phyloP scores from a whole-genome alignment of 2,113 vertebrate genomes.

The Siphamia tubifer region DNA sequence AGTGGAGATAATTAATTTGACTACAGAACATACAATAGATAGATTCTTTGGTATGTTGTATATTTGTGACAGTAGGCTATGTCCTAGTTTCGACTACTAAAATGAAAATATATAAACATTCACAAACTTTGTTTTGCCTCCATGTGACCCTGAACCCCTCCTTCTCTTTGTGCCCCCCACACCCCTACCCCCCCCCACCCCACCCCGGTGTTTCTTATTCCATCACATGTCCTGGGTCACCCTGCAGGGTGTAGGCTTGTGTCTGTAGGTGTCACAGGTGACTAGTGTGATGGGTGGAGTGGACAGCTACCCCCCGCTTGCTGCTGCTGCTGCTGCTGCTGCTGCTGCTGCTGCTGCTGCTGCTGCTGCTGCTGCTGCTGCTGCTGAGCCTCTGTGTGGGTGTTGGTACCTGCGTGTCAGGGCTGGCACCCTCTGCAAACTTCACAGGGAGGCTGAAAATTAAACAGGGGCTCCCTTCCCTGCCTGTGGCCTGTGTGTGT shows the following conservation, averaged over 20 bases:
- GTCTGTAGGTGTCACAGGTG: conserved; percentile 17
- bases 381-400: conserved; percentile 34
- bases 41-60: too few relatives aligned
- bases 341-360: conserved; percentile 10
- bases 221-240: too few relatives aligned
- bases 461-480: conserved; percentile 79
- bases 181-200: neutral
- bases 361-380: conserved; percentile 18
- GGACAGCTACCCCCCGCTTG: conserved; percentile 1
- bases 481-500: conserved; percentile 54
- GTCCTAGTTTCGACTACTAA: too few relatives aligned
- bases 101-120: too few relatives aligned
- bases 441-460: conserved; percentile 80
- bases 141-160: neutral
- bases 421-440: conserved; percentile 59
- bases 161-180: neutral
- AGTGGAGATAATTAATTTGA: too few relatives aligned
- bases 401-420: conserved; percentile 59
- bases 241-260: neutral
- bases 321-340: conserved; percentile 19
- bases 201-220: neutral
- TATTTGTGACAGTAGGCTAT: too few relatives aligned
- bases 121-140: neutral
- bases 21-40: too few relatives aligned
- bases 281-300: conserved; percentile 22